A percentile compares a stretch with the other conserved stretches of the same genome.
Conservation (phyloP, 2,113 vertebrate genomes). For the Bos javanicus region DNA sequence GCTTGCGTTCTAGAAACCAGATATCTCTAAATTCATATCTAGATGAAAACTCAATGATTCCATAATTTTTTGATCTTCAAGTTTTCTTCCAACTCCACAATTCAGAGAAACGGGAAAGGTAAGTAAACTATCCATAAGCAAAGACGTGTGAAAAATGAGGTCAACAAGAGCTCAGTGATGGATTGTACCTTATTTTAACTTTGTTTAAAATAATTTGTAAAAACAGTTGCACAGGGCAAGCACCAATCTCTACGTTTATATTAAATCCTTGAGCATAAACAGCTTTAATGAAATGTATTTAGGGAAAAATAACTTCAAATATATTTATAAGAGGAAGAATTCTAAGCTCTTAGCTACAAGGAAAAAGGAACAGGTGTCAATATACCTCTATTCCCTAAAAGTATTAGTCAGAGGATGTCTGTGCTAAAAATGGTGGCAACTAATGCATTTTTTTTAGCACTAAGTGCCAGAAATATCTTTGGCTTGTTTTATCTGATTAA, state of each 20-base stretch:
- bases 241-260: background rate
- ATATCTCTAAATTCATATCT: background rate
- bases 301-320: slow-evolving; percentile 35
- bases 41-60: background rate
- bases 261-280: slow-evolving; percentile 19
- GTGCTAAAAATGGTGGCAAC: background rate
- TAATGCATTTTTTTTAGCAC: background rate
- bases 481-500: background rate
- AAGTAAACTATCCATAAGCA: background rate
- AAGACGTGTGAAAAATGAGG: background rate
- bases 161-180: background rate
- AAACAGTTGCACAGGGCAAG: background rate
- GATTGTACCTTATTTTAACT: slow-evolving; percentile 1
- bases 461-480: background rate
- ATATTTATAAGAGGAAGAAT: slow-evolving; percentile 10
- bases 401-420: background rate
- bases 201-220: slow-evolving; percentile 51
- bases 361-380: slow-evolving; percentile 9
- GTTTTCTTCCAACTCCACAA: background rate
- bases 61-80: background rate
- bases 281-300: slow-evolving; percentile 32
- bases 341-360: background rate
- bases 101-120: background rate
- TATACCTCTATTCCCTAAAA: background rate
- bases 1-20: background rate